Evolutionary conservation across 2,797 vertebrate genomes (phyloP), one percentile per base, ranked within the genome.

Genomic region (Zalophus californianus): DNA sequence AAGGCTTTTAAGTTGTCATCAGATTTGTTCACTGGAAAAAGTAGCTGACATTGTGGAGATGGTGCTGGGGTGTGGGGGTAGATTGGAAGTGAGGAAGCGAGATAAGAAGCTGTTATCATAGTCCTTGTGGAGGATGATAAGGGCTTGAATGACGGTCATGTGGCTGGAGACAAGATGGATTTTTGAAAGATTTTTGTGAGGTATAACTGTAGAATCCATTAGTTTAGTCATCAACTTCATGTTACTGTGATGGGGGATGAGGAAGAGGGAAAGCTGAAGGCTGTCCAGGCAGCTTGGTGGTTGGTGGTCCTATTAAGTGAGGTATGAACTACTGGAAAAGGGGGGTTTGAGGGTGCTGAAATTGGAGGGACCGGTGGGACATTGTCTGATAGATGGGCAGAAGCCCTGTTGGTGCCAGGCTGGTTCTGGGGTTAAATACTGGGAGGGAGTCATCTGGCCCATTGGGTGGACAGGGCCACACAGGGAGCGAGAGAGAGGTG

Each of bases 391-490:
- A 54, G 60, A 41, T 25, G 64, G 66, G 50, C 79, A 86, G 88
- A 92, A 64, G n/a, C 62, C 25, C 0, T 29, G 13, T 7, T 87
- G 64, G 32, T n/a, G 14, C 29, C 14, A 52, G 56, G 41, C 91
- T 3, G 25, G n/a, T 48, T 41, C 70, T 18, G 35, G 83, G n/a
- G 25, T 84, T 3, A 0, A 15, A 1, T 7, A 32, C 14, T 66
- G 15, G 15, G 32, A 66, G 11, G 62, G 66, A 52, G 29, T 23
- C 2, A 2, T 41, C 16, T 25, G 7, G 79, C 12, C 48, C 35
- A 0, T 0, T 0, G 25, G 5, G 20, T 66, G 12, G 80, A 52
- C 1, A 0, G 0, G 1, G 35, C 44, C n/a, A 0, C 10, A 29
- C 2, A 52, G 20, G 35, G 12, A 58, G 50, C 7, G 23, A 29